Base-by-base conservation (phyloP, 2,888 invertebrate genomes). In the Philaethria dido region DNA sequence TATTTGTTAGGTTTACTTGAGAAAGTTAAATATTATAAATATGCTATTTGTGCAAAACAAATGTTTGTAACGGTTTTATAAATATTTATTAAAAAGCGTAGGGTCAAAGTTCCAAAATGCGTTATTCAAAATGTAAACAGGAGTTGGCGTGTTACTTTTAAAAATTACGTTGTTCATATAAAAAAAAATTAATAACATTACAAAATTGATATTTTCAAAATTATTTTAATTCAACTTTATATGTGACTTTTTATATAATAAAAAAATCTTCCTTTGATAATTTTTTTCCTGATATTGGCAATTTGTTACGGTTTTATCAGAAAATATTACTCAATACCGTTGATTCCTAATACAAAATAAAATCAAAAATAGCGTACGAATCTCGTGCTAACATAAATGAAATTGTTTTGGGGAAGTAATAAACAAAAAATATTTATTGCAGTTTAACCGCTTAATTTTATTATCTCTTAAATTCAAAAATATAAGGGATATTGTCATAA, bases 391-490 rank as follows among this genome's bases (percentile, higher is more conserved):
- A 63, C 6, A 29, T 59, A 61, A 63, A 54, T 33, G 55, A 52
- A 52, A 66, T 33, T 60, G 55, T 47, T 45, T 62, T 68, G 62
- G 54, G 55, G 16, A 55, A 68, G 68, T 59, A 70, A 70, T 70
- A 68, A 68, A 68, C 47, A 60, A 59, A 65, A 25, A 67, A 50
- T 66, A 68, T 70, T 70, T 70, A 70, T 66, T 16, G 54, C 39
- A 20, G 54, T 66, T 48, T 55, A 63, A 63, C 68, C 65, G 66
- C 55, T 68, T 68, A 60, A 44, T 70, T 70, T 70, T 68, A 70
- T 68, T 54, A 59, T 25, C 63, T 68, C 60, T 70, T 65, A 66
- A 70, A 70, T 54, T 66, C 22, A 50, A 66, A 66, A 68, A 66
- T 68, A 65, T 65, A 68, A 66, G 61, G 50, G 22, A 42, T 65